Evolutionary conservation across 2,888 invertebrate species (phyloP), one percentile per base, ranked within the genome.

Genomic region (Dicycla oo): DNA sequence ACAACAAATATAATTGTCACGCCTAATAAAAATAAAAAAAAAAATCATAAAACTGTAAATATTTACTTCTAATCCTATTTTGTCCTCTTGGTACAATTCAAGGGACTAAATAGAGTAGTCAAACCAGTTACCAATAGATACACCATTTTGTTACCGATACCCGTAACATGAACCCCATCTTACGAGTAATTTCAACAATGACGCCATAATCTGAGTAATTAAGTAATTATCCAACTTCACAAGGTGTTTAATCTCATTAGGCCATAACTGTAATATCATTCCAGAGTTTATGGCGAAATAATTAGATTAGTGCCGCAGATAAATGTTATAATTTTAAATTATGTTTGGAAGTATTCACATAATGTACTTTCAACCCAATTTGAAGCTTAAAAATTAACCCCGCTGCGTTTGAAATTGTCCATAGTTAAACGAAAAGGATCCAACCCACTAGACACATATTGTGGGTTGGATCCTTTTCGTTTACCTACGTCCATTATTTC

Each of bases 181-280:
- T 23, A 45, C 47, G 20, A 20, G 13, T 66, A 57, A 66, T 62
- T 66, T 45, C 20, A 64, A 54, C 75, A 69, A 70, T 60, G 57
- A 72, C 51, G 13, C 60, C 53, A 57, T 71, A 66, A 76, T 79
- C 66, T 11, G 40, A 10, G 40, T 67, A 30, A 71, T 79, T 30
- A 67, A 38, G 51, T 76, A 64, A 79, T 71, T 77, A 71, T 71
- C 58, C 26, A 56, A 57, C 26, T 76, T 64, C 53, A 66, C 47
- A 54, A 57, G 66, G 77, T 76, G 81, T 76, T 81, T 81, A 76
- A 81, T 81, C 38, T 53, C 26, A 69, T 62, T 57, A 78, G 15
- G 15, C 23, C 38, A 26, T 80, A 57, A 65, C 60, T 47, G 69
- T 80, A 57, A 65, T 47, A 60, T 54, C 66, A 40, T 76, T 40